Evolutionary conservation across 2,888 invertebrate genomes (phyloP).

Genomic region (Limenitis camilla): DNA sequence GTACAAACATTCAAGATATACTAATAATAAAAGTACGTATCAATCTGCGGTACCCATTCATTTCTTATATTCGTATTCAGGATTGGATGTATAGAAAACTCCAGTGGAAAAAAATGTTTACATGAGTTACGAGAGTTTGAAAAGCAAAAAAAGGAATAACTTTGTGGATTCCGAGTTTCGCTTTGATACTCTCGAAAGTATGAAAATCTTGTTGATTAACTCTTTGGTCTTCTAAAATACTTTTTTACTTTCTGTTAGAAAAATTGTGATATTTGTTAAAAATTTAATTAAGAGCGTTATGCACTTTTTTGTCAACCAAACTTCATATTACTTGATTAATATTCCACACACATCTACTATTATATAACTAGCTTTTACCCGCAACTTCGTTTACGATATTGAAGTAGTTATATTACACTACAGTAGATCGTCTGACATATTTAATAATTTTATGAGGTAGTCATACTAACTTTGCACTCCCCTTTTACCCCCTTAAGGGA

Average conservation of each 20-base stretch:
- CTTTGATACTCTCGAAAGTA: conserved; percentile 57
- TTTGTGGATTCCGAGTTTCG: conserved; percentile 48
- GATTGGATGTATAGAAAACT: conserved; percentile 36
- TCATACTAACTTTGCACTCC: too few relatives aligned
- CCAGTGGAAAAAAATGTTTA: conserved; percentile 36
- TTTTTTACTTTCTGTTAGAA: conserved; percentile 8
- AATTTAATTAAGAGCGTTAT: too few relatives aligned
- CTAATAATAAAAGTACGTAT: neutral
- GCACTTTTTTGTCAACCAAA: too few relatives aligned
- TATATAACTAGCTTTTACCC: too few relatives aligned
- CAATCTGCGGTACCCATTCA: conserved; percentile 24
- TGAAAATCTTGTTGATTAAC: conserved; percentile 62
- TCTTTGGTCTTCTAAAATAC: conserved; percentile 37
- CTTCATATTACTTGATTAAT: too few relatives aligned
- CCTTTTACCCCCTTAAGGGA: too few relatives aligned
- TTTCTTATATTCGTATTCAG: conserved; percentile 29
- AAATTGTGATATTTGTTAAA: neutral
- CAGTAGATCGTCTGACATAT: too few relatives aligned
- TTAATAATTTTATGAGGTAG: too few relatives aligned
- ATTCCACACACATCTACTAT: too few relatives aligned
- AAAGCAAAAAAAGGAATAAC: conserved; percentile 40
- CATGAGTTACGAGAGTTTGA: conserved; percentile 36
- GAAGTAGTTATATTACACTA: too few relatives aligned
- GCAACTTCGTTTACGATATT: too few relatives aligned
- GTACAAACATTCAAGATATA: too few relatives aligned